Evolutionary conservation across 2,113 vertebrate species (phyloP).

Genomic region (Sturnus vulgaris): DNA sequence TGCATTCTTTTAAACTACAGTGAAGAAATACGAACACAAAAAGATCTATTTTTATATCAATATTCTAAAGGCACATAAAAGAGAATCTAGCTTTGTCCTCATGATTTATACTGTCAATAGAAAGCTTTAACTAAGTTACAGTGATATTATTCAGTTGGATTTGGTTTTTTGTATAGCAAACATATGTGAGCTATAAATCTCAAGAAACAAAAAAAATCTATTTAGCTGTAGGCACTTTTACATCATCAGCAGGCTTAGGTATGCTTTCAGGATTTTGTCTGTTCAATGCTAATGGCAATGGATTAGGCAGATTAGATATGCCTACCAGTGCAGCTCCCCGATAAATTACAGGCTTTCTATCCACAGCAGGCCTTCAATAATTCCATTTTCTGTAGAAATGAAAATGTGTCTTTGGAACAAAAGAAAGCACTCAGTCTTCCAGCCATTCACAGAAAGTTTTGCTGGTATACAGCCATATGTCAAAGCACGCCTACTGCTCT

Average conservation of each 20-base stretch:
- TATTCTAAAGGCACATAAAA: not conserved
- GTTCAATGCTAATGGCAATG: not conserved
- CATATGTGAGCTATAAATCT: constrained; percentile 23
- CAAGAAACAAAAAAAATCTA: not conserved
- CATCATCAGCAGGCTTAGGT: not conserved
- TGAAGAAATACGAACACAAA: not conserved
- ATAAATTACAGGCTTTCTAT: constrained; percentile 8
- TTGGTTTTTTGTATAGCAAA: constrained; percentile 7
- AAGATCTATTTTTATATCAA: not conserved
- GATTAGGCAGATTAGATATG: constrained; percentile 17
- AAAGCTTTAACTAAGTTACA: constrained; percentile 24
- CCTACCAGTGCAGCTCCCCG: not conserved
- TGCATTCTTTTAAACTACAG: not conserved
- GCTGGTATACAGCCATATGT: not conserved
- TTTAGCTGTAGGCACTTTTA: not conserved
- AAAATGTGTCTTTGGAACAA: not conserved
- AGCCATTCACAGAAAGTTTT: not conserved
- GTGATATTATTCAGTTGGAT: not conserved
- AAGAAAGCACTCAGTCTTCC: not conserved
- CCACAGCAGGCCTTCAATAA: not conserved
- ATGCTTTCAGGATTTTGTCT: constrained; percentile 5
- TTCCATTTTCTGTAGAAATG: not conserved
- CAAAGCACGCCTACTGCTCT: not conserved
- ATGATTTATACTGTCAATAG: not conserved
- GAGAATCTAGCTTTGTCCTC: not conserved